Base-by-base conservation (phyloP, 2,888 invertebrate genomes). In the Dryomyza anilis region DNA sequence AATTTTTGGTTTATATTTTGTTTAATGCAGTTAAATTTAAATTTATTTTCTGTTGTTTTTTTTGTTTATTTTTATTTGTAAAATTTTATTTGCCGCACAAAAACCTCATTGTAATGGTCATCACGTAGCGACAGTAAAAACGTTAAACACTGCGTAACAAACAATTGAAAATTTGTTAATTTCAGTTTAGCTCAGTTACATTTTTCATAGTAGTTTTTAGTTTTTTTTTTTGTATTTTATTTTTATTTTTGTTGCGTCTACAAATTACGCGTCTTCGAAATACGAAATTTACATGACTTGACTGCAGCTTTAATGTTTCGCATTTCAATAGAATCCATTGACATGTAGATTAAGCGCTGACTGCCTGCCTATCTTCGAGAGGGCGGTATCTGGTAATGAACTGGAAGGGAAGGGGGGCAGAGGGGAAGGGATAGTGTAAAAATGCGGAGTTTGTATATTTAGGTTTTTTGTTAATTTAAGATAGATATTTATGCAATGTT, bases 71-170 rank as follows among this genome's bases (percentile, higher is more conserved):
- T 50, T 10, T 50, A 50, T n/a, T 50, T 50, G 50, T n/a, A 50
- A n/a, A 21, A 25, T n/a, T n/a, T n/a, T n/a, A n/a, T n/a, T n/a
- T n/a, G n/a, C n/a, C n/a, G n/a, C n/a, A n/a, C n/a, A n/a, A n/a
- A n/a, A n/a, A n/a, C n/a, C n/a, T 16, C 19, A 43, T 61, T 61
- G 43, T 43, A 39, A 61, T 61, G 61, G 52, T 39, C 39, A 61
- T 50, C 67, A 67, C 67, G 67, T 67, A 63, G 62, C 29, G 16
- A 23, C 60, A 63, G 63, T 65, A 63, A 67, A 63, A 52, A 39
- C 39, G 53, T 61, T 64, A 56, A 64, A 64, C 59, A 64, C 62
- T 62, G 64, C 67, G 66, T 64, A 60, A 60, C 66, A 33, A 46
- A 43, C 59, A 60, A 60, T 61, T 43, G 53, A 52, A 53, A 61